Conservation (phyloP, 2,888 invertebrate genomes). For the Phragmatobia fuliginosa region DNA sequence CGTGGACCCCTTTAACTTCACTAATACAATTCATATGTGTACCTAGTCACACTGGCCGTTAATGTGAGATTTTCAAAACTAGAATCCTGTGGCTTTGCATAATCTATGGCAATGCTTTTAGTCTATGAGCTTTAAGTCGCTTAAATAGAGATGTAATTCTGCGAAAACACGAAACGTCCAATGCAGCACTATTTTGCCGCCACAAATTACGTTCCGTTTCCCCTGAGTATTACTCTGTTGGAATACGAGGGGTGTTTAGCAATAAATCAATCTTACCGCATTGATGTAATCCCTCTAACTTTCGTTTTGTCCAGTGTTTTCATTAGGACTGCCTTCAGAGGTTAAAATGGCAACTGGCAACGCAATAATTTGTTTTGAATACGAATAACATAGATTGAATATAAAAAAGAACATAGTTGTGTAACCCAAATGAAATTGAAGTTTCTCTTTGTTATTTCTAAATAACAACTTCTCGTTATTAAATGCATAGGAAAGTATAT, state of each 20-base stretch:
- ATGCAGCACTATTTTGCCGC: constrained; percentile 34
- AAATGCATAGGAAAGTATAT: too few relatives aligned
- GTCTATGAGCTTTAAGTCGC: constrained; percentile 33
- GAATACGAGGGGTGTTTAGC: constrained; percentile 58
- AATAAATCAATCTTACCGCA: constrained; percentile 68
- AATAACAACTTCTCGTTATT: too few relatives aligned
- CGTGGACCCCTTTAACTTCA: constrained; percentile 37
- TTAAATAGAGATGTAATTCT: constrained; percentile 37
- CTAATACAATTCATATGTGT: constrained; percentile 20
- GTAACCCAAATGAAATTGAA: too few relatives aligned
- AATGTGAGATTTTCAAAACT: constrained; percentile 41
- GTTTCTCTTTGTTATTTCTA: too few relatives aligned
- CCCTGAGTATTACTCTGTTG: constrained; percentile 47
- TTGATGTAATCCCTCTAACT: constrained; percentile 69
- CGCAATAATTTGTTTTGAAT: constrained; percentile 36
- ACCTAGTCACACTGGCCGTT: constrained; percentile 36
- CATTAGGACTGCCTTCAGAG: constrained; percentile 51
- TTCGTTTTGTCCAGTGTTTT: constrained; percentile 61
- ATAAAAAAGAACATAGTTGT: background rate
- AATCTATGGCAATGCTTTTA: constrained; percentile 33
- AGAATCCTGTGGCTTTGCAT: constrained; percentile 15
- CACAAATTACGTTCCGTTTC: constrained; percentile 54
- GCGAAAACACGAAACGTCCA: constrained; percentile 31
- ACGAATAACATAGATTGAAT: background rate
- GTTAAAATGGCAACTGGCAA: constrained; percentile 38